Percentiles rank a stretch among this genome's conserved stretches.
Evolutionary conservation across 2,113 vertebrate species (phyloP).

Genomic region (Pyrgilauda ruficollis): DNA sequence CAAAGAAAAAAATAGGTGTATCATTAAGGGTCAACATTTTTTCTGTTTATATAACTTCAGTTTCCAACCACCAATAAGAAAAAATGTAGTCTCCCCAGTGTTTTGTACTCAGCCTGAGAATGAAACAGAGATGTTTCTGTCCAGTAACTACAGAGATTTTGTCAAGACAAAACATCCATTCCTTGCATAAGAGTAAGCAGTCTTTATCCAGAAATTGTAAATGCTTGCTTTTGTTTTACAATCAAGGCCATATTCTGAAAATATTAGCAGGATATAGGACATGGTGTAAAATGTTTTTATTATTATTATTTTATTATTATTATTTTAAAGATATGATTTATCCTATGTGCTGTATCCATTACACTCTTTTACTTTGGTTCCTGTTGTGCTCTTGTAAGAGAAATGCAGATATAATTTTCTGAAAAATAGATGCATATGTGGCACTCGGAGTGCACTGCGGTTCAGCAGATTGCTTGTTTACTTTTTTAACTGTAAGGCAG

Average conservation of each 20-base stretch:
- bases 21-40: constrained; percentile 81
- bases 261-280: constrained; percentile 82
- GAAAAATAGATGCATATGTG: constrained; percentile 83
- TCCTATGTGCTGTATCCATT: constrained; percentile 85
- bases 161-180: constrained; percentile 79
- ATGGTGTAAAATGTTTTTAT: constrained; percentile 79
- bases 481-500: constrained; percentile 74
- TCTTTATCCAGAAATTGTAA: constrained; percentile 79
- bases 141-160: constrained; percentile 75
- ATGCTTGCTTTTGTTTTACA: constrained; percentile 84
- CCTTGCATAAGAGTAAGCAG: constrained; percentile 76
- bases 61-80: constrained; percentile 74
- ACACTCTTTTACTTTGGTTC: constrained; percentile 84
- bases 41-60: constrained; percentile 68
- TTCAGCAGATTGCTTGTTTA: constrained; percentile 80
- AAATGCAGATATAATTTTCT: constrained; percentile 84
- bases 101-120: constrained; percentile 70
- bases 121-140: constrained; percentile 75
- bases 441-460: constrained; percentile 83
- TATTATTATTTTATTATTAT: constrained; percentile 78
- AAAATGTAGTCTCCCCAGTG: constrained; percentile 59
- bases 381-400: constrained; percentile 87
- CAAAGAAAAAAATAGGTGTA: constrained; percentile 77
- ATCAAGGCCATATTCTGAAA: constrained; percentile 82
- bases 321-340: constrained; percentile 85